Conservation (phyloP, 2,797 vertebrate genomes). For the Acanthurus tractus region DNA sequence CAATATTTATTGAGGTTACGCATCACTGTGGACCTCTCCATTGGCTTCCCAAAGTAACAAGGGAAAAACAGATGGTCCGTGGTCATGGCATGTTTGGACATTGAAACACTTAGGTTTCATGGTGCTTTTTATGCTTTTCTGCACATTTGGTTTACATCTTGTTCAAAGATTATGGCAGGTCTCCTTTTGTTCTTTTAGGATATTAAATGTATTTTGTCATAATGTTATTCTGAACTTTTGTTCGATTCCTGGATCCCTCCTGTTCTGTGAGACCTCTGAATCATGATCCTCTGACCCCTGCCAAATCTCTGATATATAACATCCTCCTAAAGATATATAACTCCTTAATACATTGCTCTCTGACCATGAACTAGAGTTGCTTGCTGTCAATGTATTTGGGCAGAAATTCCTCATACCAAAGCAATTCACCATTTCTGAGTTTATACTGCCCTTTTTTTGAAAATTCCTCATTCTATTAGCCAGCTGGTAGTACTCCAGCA, state of each 20-base stretch:
- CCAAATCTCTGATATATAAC: slow-evolving; percentile 49
- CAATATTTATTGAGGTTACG: slow-evolving; percentile 86
- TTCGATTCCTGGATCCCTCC: slow-evolving; percentile 40
- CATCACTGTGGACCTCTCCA: slow-evolving; percentile 80
- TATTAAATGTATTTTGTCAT: slow-evolving; percentile 67
- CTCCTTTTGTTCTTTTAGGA: slow-evolving; percentile 59
- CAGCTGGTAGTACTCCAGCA: slow-evolving; percentile 83
- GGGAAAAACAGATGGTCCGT: slow-evolving; percentile 83
- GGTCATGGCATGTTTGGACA: slow-evolving; percentile 82
- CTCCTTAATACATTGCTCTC: slow-evolving; percentile 16
- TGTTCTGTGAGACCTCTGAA: slow-evolving; percentile 36
- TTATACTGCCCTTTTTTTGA: slow-evolving; percentile 57
- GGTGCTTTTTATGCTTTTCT: slow-evolving; percentile 80
- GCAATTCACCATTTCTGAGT: slow-evolving; percentile 63
- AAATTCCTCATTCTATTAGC: slow-evolving; percentile 67
- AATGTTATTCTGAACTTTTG: slow-evolving; percentile 59
- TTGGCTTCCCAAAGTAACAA: slow-evolving; percentile 70
- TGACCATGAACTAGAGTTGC: slow-evolving; percentile 20
- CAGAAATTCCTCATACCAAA: slow-evolving; percentile 76
- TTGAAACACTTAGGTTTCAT: slow-evolving; percentile 85
- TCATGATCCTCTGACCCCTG: slow-evolving; percentile 48
- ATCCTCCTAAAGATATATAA: slow-evolving; percentile 38
- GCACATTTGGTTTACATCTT: slow-evolving; percentile 80
- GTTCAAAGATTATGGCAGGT: slow-evolving; percentile 65
- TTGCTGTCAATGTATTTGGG: slow-evolving; percentile 46